Percentiles rank a stretch among this genome's conserved stretches.
Conservation (phyloP, 2,113 vertebrate species). For the Cacatua alba region DNA sequence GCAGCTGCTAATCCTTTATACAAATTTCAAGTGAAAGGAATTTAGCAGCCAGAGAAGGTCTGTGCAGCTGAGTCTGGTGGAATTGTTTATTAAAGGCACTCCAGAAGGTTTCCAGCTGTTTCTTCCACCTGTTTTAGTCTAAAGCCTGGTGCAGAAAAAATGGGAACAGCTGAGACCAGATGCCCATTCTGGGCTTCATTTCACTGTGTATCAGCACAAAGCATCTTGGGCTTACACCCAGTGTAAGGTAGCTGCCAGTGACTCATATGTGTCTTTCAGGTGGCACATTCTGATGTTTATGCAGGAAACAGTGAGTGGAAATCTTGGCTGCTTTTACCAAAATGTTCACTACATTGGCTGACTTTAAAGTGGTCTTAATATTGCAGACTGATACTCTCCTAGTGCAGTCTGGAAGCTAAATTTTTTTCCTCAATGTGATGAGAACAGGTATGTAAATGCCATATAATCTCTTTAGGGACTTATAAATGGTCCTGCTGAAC, state of each 20-base stretch:
- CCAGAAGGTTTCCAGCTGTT: slow-evolving; percentile 56
- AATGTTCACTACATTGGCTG: not conserved
- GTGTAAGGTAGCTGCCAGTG: not conserved
- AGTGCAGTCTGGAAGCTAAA: not conserved
- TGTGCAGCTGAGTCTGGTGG: not conserved
- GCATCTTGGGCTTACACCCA: not conserved
- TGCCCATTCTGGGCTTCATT: not conserved
- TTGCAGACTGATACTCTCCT: not conserved
- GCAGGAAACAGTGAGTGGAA: not conserved
- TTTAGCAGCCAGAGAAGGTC: not conserved
- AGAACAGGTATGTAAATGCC: not conserved
- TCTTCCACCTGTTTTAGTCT: slow-evolving; percentile 18
- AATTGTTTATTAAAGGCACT: slow-evolving; percentile 12
- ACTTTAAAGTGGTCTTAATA: not conserved
- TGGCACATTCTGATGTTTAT: not conserved
- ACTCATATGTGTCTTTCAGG: not conserved
- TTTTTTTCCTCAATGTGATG: not conserved
- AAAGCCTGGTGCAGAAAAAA: slow-evolving; percentile 4
- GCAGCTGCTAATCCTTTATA: slow-evolving; percentile 39
- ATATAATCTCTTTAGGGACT: not conserved
- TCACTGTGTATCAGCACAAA: not conserved
- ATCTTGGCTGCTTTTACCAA: not conserved
- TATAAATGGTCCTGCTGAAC: not conserved
- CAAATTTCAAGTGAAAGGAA: slow-evolving; percentile 50
- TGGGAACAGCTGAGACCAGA: not conserved